phyloP scores from a whole-genome alignment of 2,797 vertebrate genomes.

The Heterohyrax brucei region DNA sequence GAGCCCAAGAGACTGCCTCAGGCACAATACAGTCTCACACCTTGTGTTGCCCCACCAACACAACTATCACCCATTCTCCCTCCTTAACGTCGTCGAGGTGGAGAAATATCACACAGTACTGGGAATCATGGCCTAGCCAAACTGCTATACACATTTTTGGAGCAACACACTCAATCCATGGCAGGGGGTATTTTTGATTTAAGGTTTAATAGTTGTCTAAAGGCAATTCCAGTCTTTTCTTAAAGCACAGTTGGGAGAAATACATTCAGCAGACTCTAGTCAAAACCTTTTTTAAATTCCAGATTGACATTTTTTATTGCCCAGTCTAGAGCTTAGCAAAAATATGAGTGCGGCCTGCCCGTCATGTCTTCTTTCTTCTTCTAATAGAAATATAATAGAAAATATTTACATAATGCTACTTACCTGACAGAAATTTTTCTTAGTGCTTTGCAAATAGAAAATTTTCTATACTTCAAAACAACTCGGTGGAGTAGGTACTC shows the following conservation, averaged over 20 bases:
- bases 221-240: neutral
- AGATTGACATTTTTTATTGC: neutral
- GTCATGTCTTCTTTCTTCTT: neutral
- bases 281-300: neutral
- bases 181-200: neutral
- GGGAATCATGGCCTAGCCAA: no score
- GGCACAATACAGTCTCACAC: no score
- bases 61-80: no score
- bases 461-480: neutral
- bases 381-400: neutral
- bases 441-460: constrained; percentile 32
- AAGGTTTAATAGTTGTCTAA: neutral
- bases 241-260: neutral
- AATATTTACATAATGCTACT: neutral
- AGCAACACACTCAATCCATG: no score
- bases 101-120: no score
- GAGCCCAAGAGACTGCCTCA: no score
- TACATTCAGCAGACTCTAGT: neutral
- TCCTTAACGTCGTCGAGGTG: no score
- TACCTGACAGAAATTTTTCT: neutral
- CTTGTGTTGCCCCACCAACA: no score
- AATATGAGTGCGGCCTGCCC: neutral
- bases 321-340: neutral
- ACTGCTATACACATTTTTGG: no score
- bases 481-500: neutral